A percentile compares a stretch with the other conserved stretches of the same genome.
These are phyloP conservation scores for Hycleus phaleratus DNA, from an alignment of 1,140 invertebrate genomes.

Conservation along the genomic window DNA sequence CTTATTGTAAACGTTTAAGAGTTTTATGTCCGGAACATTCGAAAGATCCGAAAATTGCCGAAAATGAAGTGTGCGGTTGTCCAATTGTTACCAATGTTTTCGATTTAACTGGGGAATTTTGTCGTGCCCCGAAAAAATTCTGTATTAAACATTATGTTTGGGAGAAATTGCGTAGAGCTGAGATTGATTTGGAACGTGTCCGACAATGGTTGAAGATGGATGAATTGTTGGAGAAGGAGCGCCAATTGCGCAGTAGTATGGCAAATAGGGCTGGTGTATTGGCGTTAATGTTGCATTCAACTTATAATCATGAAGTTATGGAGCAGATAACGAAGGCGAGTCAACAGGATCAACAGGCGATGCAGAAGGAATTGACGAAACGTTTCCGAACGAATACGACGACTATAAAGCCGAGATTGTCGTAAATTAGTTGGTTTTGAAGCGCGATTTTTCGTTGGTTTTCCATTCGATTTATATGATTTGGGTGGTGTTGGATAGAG, in stretches of 20 bases:
- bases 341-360: constrained; percentile 37
- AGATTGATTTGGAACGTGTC: constrained; percentile 71
- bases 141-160: constrained; percentile 90
- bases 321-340: constrained; percentile 50
- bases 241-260: constrained; percentile 79
- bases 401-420: not conserved
- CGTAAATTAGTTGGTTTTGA: no score
- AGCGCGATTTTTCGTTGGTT: no score
- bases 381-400: constrained; percentile 13
- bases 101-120: constrained; percentile 72
- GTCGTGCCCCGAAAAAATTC: constrained; percentile 79
- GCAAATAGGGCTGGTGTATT: constrained; percentile 83
- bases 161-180: constrained; percentile 89
- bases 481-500: no score
- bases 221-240: constrained; percentile 90
- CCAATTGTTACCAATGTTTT: constrained; percentile 80
- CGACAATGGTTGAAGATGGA: constrained; percentile 88
- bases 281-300: constrained; percentile 88
- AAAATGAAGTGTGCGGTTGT: constrained; percentile 83
- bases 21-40: constrained; percentile 97
- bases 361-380: constrained; percentile 29
- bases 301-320: constrained; percentile 88
- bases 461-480: no score
- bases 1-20: constrained; percentile 92
- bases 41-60: constrained; percentile 87